Conservation (phyloP, 2,113 vertebrate species). For the Columba janthina region DNA sequence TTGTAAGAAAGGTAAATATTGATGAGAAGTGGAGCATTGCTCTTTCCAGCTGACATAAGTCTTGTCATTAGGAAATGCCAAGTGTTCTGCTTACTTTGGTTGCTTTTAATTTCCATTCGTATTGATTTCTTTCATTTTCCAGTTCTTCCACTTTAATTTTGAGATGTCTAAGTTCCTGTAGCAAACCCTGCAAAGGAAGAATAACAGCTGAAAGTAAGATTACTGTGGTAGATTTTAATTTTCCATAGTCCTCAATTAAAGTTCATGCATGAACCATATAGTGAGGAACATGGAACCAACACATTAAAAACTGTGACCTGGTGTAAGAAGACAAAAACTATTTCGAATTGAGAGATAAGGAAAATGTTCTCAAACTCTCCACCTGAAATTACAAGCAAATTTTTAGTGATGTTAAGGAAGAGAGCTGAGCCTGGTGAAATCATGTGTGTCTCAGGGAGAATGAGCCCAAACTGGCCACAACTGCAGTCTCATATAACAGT, state of each 20-base stretch:
- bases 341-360: not conserved
- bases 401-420: not conserved
- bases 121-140: slow-evolving; percentile 92
- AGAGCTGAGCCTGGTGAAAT: not conserved
- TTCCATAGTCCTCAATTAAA: not conserved
- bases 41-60: not conserved
- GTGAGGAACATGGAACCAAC: not conserved
- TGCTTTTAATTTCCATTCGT: slow-evolving; percentile 91
- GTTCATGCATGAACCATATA: not conserved
- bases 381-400: not conserved
- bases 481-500: not conserved
- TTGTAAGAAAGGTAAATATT: not conserved
- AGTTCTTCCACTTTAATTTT: slow-evolving; percentile 92
- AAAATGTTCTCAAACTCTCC: not conserved
- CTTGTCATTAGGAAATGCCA: not conserved
- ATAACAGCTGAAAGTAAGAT: not conserved
- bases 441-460: not conserved
- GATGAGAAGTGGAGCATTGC: not conserved
- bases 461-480: not conserved
- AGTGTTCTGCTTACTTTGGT: slow-evolving; percentile 84
- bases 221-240: not conserved
- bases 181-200: slow-evolving; percentile 77
- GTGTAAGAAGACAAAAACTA: not conserved
- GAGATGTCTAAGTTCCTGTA: slow-evolving; percentile 88
- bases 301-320: not conserved